Evolutionary conservation across 1,140 invertebrate genomes (phyloP).

Genomic region (Drosophila parvula): DNA sequence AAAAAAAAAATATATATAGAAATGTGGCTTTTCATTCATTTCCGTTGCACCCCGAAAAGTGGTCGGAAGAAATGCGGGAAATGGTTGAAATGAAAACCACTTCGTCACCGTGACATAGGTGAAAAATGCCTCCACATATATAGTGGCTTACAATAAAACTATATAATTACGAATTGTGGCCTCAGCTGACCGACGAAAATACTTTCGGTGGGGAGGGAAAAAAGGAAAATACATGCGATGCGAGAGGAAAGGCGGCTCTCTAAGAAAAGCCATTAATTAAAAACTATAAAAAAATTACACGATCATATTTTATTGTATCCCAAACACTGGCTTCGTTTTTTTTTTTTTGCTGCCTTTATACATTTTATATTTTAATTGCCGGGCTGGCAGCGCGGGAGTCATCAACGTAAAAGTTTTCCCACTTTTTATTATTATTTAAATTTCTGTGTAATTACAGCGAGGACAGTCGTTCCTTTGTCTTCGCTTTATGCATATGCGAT

Average conservation of each 20-base stretch:
- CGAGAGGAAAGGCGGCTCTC: conserved; percentile 27
- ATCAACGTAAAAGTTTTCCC: conserved; percentile 59
- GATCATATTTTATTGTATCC: conserved; percentile 55
- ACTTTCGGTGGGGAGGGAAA: conserved; percentile 35
- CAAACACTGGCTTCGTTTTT: conserved; percentile 46
- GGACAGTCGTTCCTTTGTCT: conserved; percentile 62
- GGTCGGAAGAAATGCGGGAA: conserved; percentile 8
- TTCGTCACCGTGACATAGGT: conserved; percentile 46
- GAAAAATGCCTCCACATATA: conserved; percentile 35
- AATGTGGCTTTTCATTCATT: conserved; percentile 49
- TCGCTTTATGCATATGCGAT: conserved; percentile 67
- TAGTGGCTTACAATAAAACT: conserved; percentile 39
- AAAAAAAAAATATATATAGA: neutral
- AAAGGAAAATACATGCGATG: conserved; percentile 45
- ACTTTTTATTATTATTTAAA: conserved; percentile 78
- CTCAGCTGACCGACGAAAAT: conserved; percentile 47
- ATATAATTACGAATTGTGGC: conserved; percentile 51
- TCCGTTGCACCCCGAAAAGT: conserved; percentile 21
- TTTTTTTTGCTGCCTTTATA: conserved; percentile 43
- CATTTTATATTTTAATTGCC: conserved; percentile 65
- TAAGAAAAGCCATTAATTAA: conserved; percentile 80
- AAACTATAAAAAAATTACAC: conserved; percentile 78
- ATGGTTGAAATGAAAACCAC: conserved; percentile 18
- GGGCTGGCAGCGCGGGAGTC: conserved; percentile 43
- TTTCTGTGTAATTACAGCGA: conserved; percentile 65